Conservation (phyloP, 2,888 invertebrate genomes). For the Helleia helle region DNA sequence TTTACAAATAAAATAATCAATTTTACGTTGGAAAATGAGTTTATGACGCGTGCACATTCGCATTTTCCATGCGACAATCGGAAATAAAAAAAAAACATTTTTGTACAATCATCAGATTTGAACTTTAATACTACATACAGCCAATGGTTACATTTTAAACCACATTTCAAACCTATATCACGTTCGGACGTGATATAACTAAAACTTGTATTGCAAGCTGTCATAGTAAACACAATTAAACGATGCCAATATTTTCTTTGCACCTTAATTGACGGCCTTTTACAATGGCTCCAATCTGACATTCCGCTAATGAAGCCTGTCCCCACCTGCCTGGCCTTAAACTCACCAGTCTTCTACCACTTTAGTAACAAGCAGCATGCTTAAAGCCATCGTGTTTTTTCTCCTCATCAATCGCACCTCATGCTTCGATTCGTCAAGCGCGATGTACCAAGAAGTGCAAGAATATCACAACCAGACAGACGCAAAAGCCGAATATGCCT, state of each 20-base stretch:
- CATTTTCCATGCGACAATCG: too few relatives aligned
- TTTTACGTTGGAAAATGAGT: too few relatives aligned
- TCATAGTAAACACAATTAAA: conserved; percentile 36
- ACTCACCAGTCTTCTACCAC: conserved; percentile 33
- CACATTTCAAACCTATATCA: too few relatives aligned
- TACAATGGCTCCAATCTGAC: conserved; percentile 38
- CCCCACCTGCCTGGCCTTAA: conserved; percentile 31
- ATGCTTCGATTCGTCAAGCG: conserved; percentile 25
- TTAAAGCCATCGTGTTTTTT: conserved; percentile 24
- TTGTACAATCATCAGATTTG: too few relatives aligned
- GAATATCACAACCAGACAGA: conserved; percentile 40
- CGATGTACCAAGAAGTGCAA: conserved; percentile 40
- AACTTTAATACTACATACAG: too few relatives aligned
- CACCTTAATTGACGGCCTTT: conserved; percentile 58
- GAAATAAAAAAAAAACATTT: too few relatives aligned
- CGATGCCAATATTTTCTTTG: conserved; percentile 52
- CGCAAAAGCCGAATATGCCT: conserved; percentile 43
- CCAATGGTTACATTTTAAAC: too few relatives aligned
- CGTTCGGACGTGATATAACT: too few relatives aligned
- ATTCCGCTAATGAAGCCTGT: conserved; percentile 50
- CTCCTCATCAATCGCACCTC: conserved; percentile 25
- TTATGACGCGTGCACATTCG: too few relatives aligned
- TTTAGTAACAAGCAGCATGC: conserved; percentile 30
- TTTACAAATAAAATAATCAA: too few relatives aligned
- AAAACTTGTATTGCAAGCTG: conserved; percentile 24